A percentile compares a stretch with the other conserved stretches of the same genome.
Conservation (phyloP, 2,113 vertebrate genomes). For the Centropus bengalensis region DNA sequence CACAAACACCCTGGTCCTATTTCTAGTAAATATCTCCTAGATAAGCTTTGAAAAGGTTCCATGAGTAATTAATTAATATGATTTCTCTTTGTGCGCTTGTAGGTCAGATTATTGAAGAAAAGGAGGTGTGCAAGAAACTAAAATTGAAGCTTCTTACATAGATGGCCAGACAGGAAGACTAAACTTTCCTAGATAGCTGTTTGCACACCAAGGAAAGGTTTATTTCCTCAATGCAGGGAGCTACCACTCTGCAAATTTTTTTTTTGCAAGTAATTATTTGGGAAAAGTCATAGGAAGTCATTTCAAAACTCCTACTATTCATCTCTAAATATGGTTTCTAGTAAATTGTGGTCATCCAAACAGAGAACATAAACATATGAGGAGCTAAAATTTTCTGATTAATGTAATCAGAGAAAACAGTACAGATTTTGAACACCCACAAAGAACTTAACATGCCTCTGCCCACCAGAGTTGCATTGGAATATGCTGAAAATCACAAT, state of each 20-base stretch:
- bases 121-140: neutral
- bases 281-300: neutral
- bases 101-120: neutral
- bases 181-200: neutral
- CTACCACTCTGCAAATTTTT: neutral
- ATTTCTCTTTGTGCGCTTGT: slow-evolving; percentile 43
- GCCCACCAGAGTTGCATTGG: neutral
- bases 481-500: neutral
- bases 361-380: neutral
- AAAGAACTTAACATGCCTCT: neutral
- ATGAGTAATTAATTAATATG: slow-evolving; percentile 68
- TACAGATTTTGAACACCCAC: neutral
- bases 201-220: neutral
- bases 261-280: neutral
- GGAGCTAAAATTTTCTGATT: neutral
- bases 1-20: slow-evolving; percentile 67
- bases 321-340: neutral
- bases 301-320: neutral
- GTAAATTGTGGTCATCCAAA: neutral
- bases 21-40: slow-evolving; percentile 63
- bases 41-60: slow-evolving; percentile 75
- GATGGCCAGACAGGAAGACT: neutral
- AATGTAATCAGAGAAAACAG: neutral
- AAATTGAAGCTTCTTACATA: neutral
- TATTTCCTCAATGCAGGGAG: neutral